Base-by-base conservation (phyloP, 2,888 invertebrate genomes). In the Steinernema scapterisci region DNA sequence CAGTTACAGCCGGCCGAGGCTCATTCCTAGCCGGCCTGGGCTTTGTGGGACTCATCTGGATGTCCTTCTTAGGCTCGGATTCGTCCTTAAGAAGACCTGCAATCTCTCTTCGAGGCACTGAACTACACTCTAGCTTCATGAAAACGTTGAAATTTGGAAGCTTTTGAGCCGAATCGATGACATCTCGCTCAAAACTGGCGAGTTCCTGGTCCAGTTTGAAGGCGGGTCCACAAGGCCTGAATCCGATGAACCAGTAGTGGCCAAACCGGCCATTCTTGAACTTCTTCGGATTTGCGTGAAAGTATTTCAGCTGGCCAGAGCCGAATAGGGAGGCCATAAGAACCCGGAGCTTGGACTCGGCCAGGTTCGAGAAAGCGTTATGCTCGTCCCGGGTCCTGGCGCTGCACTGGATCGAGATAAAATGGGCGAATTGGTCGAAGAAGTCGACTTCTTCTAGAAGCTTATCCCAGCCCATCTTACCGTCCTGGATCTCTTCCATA, bases 391-490 rank as follows among this genome's bases (percentile, higher is more conserved):
- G 81, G 38, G 79, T 79, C 56, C 76, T 77, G 7, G 85, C 79
- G n/a, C 78, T 77, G 70, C 82, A 83, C 7, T 82, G 63, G 7
- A 85, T 73, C 13, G 75, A 94, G 77, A 99, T 94, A 89, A 95
- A 99, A 90, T 99, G 97, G 85, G 93, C 94, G 87, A 82, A 89
- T 82, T 79, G 82, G 2, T 81, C 79, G 82, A 87, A 87, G 91
- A 99, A 99, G 88, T 93, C 93, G 0, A 95, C 94, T 0, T 95
- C 93, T 84, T 97, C 95, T 89, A 99, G 99, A 19, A 99, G 90
- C 73, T 93, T 92, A 84, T 93, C 92, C 99, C 99, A 99, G 0
- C 91, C 90, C 70, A 92, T 92, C 87, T 93, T 93, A 16, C 93
- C 92, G 45, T 88, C 86, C 91, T 94, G 93, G 82, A 99, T 95